Percentiles rank a stretch among this genome's conserved stretches.
Evolutionary conservation across 2,888 invertebrate species (phyloP).

Genomic region (Lithophane leautieri): DNA sequence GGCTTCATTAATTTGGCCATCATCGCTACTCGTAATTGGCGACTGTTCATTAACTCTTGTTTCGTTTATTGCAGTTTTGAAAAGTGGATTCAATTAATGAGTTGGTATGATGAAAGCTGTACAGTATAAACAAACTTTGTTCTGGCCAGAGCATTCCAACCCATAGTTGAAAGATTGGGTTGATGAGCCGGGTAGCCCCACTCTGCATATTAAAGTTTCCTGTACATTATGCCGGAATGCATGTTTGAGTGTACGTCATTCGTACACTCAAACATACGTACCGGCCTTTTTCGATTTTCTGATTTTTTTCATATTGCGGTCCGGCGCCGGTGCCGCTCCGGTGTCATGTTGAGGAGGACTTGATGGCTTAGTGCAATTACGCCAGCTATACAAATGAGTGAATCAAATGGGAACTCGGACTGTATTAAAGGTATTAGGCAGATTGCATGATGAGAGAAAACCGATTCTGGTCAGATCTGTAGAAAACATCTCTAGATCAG

Average conservation of each 20-base stretch:
- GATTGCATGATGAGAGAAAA: background rate
- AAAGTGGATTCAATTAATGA: constrained; percentile 23
- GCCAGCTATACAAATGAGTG: background rate
- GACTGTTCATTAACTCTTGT: constrained; percentile 41
- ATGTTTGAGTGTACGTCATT: too few species aligned
- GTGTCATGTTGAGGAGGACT: too few species aligned
- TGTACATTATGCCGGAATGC: too few species aligned
- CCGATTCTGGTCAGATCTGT: background rate
- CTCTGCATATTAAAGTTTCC: background rate
- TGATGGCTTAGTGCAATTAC: background rate
- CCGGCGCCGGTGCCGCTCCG: too few species aligned
- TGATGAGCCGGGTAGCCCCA: background rate
- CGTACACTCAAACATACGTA: too few species aligned
- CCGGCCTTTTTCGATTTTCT: too few species aligned
- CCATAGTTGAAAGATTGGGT: background rate
- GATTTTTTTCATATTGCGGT: too few species aligned
- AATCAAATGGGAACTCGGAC: background rate
- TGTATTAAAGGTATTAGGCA: background rate
- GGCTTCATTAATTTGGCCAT: constrained; percentile 55
- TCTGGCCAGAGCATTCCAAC: background rate
- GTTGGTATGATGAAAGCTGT: background rate
- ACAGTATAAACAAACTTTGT: background rate
- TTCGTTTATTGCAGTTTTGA: constrained; percentile 29
- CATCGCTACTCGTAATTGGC: constrained; percentile 48
- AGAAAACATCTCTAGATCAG: too few species aligned